Percentiles rank a stretch among this genome's conserved stretches.
Conservation (phyloP, 2,888 invertebrate species). For the Iphiclides podalirius region DNA sequence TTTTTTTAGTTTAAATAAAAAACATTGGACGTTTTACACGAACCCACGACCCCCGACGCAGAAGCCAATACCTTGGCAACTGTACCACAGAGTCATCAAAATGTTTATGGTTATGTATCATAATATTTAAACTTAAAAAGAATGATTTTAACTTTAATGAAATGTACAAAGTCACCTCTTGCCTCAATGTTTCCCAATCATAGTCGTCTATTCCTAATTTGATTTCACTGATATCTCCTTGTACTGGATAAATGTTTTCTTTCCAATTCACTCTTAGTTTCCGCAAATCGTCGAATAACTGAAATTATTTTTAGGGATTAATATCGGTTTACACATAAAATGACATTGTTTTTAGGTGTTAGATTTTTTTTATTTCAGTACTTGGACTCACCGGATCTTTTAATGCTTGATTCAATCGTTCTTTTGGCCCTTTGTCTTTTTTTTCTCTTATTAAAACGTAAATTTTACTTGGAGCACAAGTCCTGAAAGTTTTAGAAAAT, state of each 20-base stretch:
- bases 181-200: constrained; percentile 2
- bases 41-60: too few relatives aligned
- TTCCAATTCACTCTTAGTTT: not conserved
- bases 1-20: too few relatives aligned
- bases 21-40: too few relatives aligned
- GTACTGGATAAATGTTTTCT: not conserved
- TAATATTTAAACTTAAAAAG: too few relatives aligned
- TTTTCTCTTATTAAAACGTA: constrained; percentile 1
- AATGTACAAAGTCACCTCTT: not conserved
- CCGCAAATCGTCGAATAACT: constrained; percentile 3
- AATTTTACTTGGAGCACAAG: constrained; percentile 1
- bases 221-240: constrained; percentile 8
- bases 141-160: too few relatives aligned
- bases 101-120: too few relatives aligned
- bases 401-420: constrained; percentile 1
- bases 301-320: not conserved
- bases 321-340: too few relatives aligned
- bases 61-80: too few relatives aligned
- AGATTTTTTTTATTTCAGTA: not conserved
- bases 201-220: constrained; percentile 2
- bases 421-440: not conserved
- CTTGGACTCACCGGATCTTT: constrained; percentile 6
- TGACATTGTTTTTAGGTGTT: not conserved
- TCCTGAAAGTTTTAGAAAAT: too few relatives aligned
- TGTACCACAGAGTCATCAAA: too few relatives aligned